Percentiles rank a stretch among this genome's conserved stretches.
These are phyloP conservation scores for Caerostris extrusa DNA, from an alignment of 1,140 invertebrate genomes.

Conservation along the genomic window DNA sequence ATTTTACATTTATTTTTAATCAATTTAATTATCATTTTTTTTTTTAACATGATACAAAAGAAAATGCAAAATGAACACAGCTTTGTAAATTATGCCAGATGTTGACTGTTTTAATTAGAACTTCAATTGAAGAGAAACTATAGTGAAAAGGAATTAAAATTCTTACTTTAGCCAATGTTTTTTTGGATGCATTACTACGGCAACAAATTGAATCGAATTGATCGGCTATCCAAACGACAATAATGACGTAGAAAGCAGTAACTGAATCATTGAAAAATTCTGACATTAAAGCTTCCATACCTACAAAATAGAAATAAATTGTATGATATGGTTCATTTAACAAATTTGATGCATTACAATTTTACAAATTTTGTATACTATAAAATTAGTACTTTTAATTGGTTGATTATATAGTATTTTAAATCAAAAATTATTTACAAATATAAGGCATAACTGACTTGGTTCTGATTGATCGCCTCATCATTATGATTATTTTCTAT, in stretches of 20 bases:
- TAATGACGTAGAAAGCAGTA: slow-evolving; percentile 99
- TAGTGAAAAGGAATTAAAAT: neutral
- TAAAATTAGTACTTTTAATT: too few species aligned
- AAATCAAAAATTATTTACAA: too few species aligned
- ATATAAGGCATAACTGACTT: too few species aligned
- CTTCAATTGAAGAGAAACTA: too few species aligned
- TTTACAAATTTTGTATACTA: too few species aligned
- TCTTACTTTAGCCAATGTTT: slow-evolving; percentile 84
- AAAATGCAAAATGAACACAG: neutral
- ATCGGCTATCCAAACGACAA: slow-evolving; percentile 99
- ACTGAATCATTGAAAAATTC: slow-evolving; percentile 99
- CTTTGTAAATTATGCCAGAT: neutral
- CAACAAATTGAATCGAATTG: slow-evolving; percentile 99
- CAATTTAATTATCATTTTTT: neutral
- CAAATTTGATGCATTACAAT: too few species aligned
- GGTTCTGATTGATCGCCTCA: too few species aligned
- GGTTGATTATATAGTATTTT: too few species aligned
- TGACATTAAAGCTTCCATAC: slow-evolving; percentile 99
- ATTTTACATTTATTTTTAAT: neutral
- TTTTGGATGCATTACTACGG: slow-evolving; percentile 96
- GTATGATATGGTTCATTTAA: too few species aligned
- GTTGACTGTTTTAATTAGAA: too few species aligned
- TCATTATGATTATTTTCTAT: too few species aligned
- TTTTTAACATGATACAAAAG: neutral
- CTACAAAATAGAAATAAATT: slow-evolving; percentile 80